Evolutionary conservation across 2,113 vertebrate genomes (phyloP), one percentile per base, ranked within the genome.

Genomic region (Callorhinus ursinus): DNA sequence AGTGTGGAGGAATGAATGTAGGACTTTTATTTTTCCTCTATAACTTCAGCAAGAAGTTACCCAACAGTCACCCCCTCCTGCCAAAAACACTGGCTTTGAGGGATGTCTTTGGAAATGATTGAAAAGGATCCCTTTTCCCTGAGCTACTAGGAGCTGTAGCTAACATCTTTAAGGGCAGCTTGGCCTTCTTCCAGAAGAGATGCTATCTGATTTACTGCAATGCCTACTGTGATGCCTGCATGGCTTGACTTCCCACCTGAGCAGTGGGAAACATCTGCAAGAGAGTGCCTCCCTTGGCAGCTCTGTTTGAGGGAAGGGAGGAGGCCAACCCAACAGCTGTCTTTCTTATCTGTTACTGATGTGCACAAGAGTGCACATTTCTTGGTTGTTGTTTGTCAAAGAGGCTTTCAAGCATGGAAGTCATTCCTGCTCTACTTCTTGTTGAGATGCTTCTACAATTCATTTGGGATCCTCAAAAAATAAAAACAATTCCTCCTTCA

Each of bases 301-400:
- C 57, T 42, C 69, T 91, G 74, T 92, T 98, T 79, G 95, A 11
- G 7, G 31, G 90, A 81, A 92, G 61, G 53, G 76, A 96, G 77
- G 87, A 98, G 67, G 82, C 94, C 97, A 96, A 5, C 5, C 2
- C 46, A 94, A 98, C 76, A 97, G 96, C 98, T 94, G 53, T 95
- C 96, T 97, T 96, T 93, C 96, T 98, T 98, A 97, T 97, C 98
- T 89, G 94, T 95, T 96, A 69, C 92, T 96, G 61, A 87, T 94
- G 97, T 94, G 76, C 1, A 26, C 77, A 90, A 61, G 57, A 83
- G 59, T 90, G 87, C 42, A 31, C 0, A 2, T 57, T 98, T 97
- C 71, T 79, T 39, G 90, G 51, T 93, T 46, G 93, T 88, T 97
- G 22, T 94, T 97, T 91, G 91, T 98, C 93, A 92, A 80, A 97